Base-by-base conservation (phyloP, 2,888 invertebrate species). In the Ophion slaviceki region DNA sequence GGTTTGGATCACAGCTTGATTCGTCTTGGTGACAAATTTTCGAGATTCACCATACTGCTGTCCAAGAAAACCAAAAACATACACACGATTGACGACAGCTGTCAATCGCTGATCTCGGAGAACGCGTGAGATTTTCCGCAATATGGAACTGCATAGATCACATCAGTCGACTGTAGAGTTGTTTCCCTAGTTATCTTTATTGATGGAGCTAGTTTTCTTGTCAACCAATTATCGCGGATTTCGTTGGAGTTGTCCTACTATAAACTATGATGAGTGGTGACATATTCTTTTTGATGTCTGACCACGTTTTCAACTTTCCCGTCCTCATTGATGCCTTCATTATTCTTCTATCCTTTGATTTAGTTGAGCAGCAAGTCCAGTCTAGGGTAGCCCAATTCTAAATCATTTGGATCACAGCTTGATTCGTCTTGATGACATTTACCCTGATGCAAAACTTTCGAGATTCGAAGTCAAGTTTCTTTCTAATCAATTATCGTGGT, bases 151-250 rank as follows among this genome's bases (percentile, higher is more conserved):
- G 28, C 59, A 40, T n/a, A 61, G 8, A 71, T 77, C 80, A 85
- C 85, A 81, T 84, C 82, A 77, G 72, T 68, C 68, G 80, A 59
- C 45, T 74, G 85, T 61, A 57, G 61, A 72, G 53, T 11, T 8
- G 8, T 40, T 40, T 40, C 8, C 40, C 40, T 40, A 40, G 40
- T 3, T 7, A 8, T 40, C 40, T 40, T 40, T 40, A 6, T 40
- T 7, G 2, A 40, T 40, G 40, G 40, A 40, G 53, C 53, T 53
- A 0, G 14, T 53, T 53, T 53, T 53, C 17, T 53, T 53, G 17
- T 14, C 17, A 17, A 53, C 5, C 53, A 53, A 53, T 53, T 14
- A 17, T 14, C 53, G 53, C 5, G 17, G 53, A 53, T 17, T 53
- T 17, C 2, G 53, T 14, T 2, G 14, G 17, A 17, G 53, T 4